Evolutionary conservation across 2,113 vertebrate genomes (phyloP), one percentile per base, ranked within the genome.

Genomic region (Gadus chalcogrammus): DNA sequence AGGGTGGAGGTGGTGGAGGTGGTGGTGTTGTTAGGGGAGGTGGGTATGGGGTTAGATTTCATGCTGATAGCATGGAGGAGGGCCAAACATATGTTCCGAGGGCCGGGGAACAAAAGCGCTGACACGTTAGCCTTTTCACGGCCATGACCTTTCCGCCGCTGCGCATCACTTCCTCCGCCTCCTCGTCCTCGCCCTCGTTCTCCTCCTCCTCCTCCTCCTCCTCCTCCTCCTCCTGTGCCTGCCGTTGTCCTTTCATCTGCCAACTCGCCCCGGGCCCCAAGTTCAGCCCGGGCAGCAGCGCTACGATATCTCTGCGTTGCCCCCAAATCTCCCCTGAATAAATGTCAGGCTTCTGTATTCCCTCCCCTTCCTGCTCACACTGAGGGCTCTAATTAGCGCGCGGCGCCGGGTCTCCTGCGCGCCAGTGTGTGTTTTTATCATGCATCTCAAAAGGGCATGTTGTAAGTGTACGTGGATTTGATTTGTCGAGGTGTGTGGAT

Each of bases 311-410:
- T 95, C 90, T 92, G 94, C 93, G 75, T 92, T 89, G 31, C 93
- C 91, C 92, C 92, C 92, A 97, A 93, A 98, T 98, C 94, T 97
- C 94, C 90, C 94, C 91, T 97, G 95, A 97, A 94, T 97, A 94
- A 95, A 96, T 98, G 97, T 99, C 96, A 97, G 88, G 92, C 92
- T 95, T 88, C 93, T 93, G 95, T 95, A 96, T 94, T 93, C 89
- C 82, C 31, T 31, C 31, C 31, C 31, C 31, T 31, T 31, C 88
- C 83, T 84, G 84, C 91, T 94, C 94, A 91, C 94, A 94, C 94
- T 63, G 90, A 92, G 93, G 92, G 91, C 92, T 94, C 95, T 98
- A 97, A 98, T 99, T 97, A 99, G 94, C 89, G 85, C 85, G 22
- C 67, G 68, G 59, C 35, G 27, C 15, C 68, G 66, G 81, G 82